Conservation (phyloP, 2,797 vertebrate genomes). For the Morus bassanus region DNA sequence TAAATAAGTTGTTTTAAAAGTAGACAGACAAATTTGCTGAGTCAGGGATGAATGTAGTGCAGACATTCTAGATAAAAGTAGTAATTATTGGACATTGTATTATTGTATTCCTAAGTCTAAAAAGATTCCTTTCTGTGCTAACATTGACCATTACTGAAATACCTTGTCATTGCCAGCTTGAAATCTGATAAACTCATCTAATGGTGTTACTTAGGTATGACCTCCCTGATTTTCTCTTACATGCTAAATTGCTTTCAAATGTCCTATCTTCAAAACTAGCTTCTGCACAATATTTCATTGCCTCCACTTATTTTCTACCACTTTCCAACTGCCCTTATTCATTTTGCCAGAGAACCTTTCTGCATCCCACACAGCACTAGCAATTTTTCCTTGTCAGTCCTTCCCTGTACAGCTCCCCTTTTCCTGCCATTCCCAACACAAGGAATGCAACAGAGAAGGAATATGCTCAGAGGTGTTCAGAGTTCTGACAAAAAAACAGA, state of each 20-base stretch:
- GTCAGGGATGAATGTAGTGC: background rate
- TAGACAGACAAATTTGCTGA: background rate
- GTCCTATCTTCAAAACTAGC: background rate
- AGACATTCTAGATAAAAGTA: background rate
- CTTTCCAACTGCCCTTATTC: background rate
- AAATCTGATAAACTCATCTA: background rate
- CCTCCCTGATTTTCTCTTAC: background rate
- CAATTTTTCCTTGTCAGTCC: background rate
- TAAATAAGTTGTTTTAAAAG: background rate
- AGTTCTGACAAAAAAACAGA: background rate
- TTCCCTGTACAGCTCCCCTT: background rate
- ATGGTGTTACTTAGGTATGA: background rate
- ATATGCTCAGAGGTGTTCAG: background rate
- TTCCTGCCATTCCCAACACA: background rate
- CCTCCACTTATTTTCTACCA: background rate
- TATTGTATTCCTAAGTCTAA: background rate
- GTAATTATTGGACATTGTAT: background rate
- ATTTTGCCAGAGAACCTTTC: background rate
- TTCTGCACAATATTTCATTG: background rate
- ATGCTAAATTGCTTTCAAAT: background rate
- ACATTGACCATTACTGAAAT: background rate
- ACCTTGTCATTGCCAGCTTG: background rate
- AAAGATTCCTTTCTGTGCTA: background rate
- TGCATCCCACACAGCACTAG: background rate
- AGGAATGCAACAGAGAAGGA: background rate